These are phyloP conservation scores for Pterocles orientalis DNA, from an alignment of 2,113 vertebrate species.

Conservation along the genomic window DNA sequence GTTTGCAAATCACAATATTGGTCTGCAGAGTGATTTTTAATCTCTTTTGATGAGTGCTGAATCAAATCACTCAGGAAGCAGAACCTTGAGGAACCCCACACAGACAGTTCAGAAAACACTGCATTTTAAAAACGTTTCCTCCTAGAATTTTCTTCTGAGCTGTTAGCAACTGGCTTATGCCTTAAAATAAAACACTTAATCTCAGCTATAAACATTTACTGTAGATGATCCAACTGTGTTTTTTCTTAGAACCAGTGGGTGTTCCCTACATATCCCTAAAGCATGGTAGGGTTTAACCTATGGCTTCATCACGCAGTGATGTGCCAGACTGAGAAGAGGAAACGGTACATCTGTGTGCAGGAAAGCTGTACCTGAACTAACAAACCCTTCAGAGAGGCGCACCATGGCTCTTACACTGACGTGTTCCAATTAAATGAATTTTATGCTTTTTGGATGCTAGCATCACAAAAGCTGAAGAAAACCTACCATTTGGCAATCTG, in stretches of 20 bases:
- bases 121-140: background rate
- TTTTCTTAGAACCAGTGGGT: background rate
- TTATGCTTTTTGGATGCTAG: background rate
- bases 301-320: background rate
- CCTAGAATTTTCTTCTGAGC: background rate
- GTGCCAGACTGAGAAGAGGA: background rate
- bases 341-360: background rate
- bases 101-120: background rate
- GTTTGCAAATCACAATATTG: background rate
- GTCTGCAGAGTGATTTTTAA: background rate
- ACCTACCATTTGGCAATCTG: background rate
- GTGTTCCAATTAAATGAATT: constrained; percentile 10
- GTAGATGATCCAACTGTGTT: background rate
- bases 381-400: background rate
- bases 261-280: background rate
- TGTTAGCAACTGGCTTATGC: background rate
- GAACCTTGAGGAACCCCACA: background rate
- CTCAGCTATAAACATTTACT: constrained; percentile 23
- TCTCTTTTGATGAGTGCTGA: background rate
- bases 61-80: background rate
- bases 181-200: constrained; percentile 26
- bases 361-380: constrained; percentile 18
- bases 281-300: background rate
- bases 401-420: background rate
- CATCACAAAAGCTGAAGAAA: background rate